Percentiles rank a stretch among this genome's conserved stretches.
phyloP scores from a whole-genome alignment of 2,888 invertebrate genomes.

The Dioctria linearis region DNA sequence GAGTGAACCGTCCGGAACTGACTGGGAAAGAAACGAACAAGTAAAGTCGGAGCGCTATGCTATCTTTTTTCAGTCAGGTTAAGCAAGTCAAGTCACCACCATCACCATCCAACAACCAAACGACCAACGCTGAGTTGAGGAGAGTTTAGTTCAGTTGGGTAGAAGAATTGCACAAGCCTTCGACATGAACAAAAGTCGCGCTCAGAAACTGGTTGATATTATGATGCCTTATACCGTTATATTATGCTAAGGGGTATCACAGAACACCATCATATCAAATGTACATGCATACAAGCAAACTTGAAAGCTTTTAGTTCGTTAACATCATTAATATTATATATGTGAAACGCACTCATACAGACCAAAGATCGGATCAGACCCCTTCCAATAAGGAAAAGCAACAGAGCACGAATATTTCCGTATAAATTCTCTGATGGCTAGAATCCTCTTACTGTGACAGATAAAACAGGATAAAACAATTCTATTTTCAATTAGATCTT shows the following conservation, averaged over 20 bases:
- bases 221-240: constrained; percentile 38
- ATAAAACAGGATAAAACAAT: too few relatives aligned
- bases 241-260: constrained; percentile 25
- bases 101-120: background rate
- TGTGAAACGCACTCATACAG: background rate
- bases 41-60: background rate
- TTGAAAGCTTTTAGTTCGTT: too few relatives aligned
- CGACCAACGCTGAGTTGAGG: constrained; percentile 6
- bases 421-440: too few relatives aligned
- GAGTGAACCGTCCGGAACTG: constrained; percentile 57
- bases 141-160: background rate
- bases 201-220: constrained; percentile 26
- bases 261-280: background rate
- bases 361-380: background rate
- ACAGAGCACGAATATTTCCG: background rate
- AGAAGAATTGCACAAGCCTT: constrained; percentile 17
- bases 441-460: too few relatives aligned
- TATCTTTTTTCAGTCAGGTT: constrained; percentile 6
- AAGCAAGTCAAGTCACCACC: background rate
- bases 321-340: too few relatives aligned
- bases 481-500: too few relatives aligned
- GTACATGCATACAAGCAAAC: too few relatives aligned
- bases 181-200: constrained; percentile 23
- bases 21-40: constrained; percentile 55
- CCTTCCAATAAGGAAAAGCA: background rate